A percentile compares a stretch with the other conserved stretches of the same genome.
Conservation (phyloP, 2,797 vertebrate species). For the Parauchenoglanis punctatus region DNA sequence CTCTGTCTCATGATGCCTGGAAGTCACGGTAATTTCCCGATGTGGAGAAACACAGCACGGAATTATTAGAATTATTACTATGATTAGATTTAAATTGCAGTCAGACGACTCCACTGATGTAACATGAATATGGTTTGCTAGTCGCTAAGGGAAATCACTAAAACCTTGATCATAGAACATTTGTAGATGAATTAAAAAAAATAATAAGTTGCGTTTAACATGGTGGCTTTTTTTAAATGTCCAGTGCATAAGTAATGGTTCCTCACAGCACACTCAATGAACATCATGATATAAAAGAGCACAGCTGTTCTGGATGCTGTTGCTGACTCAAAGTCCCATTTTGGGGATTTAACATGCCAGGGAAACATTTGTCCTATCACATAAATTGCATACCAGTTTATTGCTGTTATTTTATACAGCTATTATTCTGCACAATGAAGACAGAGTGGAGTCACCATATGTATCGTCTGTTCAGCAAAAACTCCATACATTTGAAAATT, state of each 20-base stretch:
- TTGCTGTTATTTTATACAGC: background rate
- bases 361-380: background rate
- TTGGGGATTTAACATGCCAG: background rate
- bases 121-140: background rate
- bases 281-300: background rate
- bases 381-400: background rate
- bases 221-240: background rate
- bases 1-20: slow-evolving; percentile 57
- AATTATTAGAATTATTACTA: background rate
- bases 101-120: too few relatives aligned
- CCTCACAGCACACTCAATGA: background rate
- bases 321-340: background rate
- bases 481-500: background rate
- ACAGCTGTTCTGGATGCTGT: slow-evolving; percentile 3
- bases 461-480: background rate
- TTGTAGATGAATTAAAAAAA: background rate
- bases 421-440: background rate
- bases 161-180: background rate
- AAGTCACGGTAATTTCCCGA: slow-evolving; percentile 51
- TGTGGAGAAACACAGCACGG: background rate
- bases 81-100: background rate
- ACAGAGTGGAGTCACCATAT: background rate
- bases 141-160: background rate
- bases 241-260: background rate
- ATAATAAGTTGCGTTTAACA: background rate